Evolutionary conservation across 2,888 invertebrate genomes (phyloP).

Genomic region (Hirtodrosophila confusa): DNA sequence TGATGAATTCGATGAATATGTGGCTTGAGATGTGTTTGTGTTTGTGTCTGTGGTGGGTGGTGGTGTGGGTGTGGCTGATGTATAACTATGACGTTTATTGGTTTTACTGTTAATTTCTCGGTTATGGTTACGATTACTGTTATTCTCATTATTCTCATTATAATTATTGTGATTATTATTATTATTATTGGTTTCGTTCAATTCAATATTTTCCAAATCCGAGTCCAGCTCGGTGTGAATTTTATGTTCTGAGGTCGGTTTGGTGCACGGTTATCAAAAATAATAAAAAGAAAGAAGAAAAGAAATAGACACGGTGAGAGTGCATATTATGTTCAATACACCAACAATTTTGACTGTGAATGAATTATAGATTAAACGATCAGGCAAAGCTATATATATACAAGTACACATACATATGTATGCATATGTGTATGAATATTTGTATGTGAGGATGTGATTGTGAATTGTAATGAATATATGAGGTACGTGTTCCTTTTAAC

Average conservation of each 20-base stretch:
- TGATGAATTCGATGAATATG: conserved; percentile 75
- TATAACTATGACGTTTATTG: conserved; percentile 71
- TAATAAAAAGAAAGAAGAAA: conserved; percentile 77
- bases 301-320: conserved; percentile 78
- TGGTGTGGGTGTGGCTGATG: conserved; percentile 46
- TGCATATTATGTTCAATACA: conserved; percentile 65
- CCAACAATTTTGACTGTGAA: conserved; percentile 56
- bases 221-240: conserved; percentile 83
- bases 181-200: conserved; percentile 78
- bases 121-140: conserved; percentile 51
- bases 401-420: conserved; percentile 31
- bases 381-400: conserved; percentile 62
- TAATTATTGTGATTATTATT: conserved; percentile 51
- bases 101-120: conserved; percentile 71
- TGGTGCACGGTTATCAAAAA: conserved; percentile 77
- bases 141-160: conserved; percentile 57
- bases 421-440: conserved; percentile 16
- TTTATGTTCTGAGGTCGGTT: conserved; percentile 78
- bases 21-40: conserved; percentile 32
- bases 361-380: conserved; percentile 45
- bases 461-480: conserved; percentile 1
- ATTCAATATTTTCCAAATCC: conserved; percentile 82
- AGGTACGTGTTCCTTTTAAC: neutral
- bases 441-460: neutral
- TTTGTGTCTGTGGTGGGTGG: conserved; percentile 33